Base-by-base conservation (phyloP, 2,797 vertebrate species). In the Chaetodon trifasciatus region DNA sequence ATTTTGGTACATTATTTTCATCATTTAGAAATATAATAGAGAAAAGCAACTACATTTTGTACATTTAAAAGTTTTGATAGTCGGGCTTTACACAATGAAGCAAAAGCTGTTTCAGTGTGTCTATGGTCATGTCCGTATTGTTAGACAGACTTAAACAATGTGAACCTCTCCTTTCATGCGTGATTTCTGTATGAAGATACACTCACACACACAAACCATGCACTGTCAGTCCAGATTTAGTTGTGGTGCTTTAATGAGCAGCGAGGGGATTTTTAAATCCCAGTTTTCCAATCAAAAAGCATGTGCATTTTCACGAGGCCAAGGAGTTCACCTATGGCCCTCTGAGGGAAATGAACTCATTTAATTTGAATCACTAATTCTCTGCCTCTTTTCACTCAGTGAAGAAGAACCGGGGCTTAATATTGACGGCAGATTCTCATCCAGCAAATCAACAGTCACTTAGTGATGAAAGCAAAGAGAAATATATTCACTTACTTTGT, bases 331-430 rank as follows among this genome's bases (percentile, higher is more conserved):
- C 28, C 28, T 69, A 1, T 40, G 47, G 58, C 3, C 28, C n/a
- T 47, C 5, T 46, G 57, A 53, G 55, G 39, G 42, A 65, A 64
- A 52, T 52, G 2, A 71, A 42, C 49, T 62, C 3, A 13, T 62
- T 74, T 46, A 13, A 3, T 50, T 60, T 52, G 44, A 78, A 79
- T 72, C 23, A 55, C 37, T 55, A 56, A 74, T 65, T 23, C 2
- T 63, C 40, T 19, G 19, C n/a, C 19, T 70, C 13, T 65, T 28
- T 24, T 47, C 4, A 8, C 23, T n/a, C 28, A 24, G 23, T 17
- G 63, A 58, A 47, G 74, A 6, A 46, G 28, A 57, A 72, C 15
- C 15, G 13, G 8, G 44, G 42, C 8, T 65, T 44, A 32, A 50
- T 40, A 56, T 28, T 3, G 0, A 61, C 49, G 39, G 49, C 13